Base-by-base conservation (phyloP, 2,888 invertebrate genomes). In the Napeogenes inachia region DNA sequence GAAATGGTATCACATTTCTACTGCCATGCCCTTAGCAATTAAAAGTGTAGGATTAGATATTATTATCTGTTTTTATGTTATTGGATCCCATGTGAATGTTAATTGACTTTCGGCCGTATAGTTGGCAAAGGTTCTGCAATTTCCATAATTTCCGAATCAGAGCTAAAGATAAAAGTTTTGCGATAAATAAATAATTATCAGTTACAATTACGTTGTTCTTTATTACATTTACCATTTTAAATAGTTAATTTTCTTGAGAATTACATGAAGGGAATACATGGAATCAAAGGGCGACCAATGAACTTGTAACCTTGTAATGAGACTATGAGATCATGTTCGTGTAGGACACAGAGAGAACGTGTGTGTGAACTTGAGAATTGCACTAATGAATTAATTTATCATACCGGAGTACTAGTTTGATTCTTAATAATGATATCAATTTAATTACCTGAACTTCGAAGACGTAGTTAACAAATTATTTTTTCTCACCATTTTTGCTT, bases 11-110 rank as follows among this genome's bases (percentile, higher is more conserved):
- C 46, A 32, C 13, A 56, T 63, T 66, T 63, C 54, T 65, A 61
- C 57, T 32, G 33, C 64, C 62, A 59, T 62, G 64, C 67, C 62
- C 62, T 60, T 66, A 69, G 64, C 68, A 74, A 75, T 75, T 75
- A 73, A 75, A 75, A 71, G 66, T 71, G 64, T 65, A 57, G 56
- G 67, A 70, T 71, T 70, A 69, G 69, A 70, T 70, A 66, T 64
- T 71, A 68, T 70, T 70, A 69, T 70, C 62, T 64, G 59, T 61
- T 54, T 55, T 56, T 45, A 45, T 60, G 59, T 61, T 56, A 58
- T 45, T 54, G 45, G 38, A 45, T 12, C 60, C 12, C 13, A 32
- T 56, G 30, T 64, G 54, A 56, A 45, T 57, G 54, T 61, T 59
- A 57, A 61, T 54, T 54, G 45, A 50, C 53, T 53, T 38, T 21